A percentile compares a stretch with the other conserved stretches of the same genome.
These are phyloP conservation scores for rabbit (Oryctolagus cuniculus) DNA, from an alignment of 2,113 vertebrate species.

Conservation along the genomic window DNA sequence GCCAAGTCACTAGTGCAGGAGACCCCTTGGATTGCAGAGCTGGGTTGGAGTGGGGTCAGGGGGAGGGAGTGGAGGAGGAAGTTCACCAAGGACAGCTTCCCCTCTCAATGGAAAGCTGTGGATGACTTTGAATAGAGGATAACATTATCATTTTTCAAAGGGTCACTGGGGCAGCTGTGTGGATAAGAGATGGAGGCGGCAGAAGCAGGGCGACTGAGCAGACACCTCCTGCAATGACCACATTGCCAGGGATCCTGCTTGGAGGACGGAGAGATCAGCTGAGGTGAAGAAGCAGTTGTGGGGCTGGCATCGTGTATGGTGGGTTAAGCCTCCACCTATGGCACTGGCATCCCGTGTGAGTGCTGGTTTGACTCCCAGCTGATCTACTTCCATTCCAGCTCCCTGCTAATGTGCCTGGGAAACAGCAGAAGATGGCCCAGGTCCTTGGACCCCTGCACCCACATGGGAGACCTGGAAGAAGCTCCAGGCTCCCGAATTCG, in stretches of 20 bases:
- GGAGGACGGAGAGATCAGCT: not conserved
- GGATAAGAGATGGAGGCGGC: not conserved
- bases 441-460: too few relatives aligned
- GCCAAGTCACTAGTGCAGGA: not conserved
- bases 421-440: too few relatives aligned
- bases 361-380: too few relatives aligned
- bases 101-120: not conserved
- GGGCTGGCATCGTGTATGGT: too few relatives aligned
- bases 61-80: not conserved
- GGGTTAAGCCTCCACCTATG: too few relatives aligned
- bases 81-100: not conserved
- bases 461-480: too few relatives aligned
- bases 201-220: not conserved
- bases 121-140: not conserved
- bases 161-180: not conserved
- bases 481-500: too few relatives aligned
- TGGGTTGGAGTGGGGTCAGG: not conserved
- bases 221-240: not conserved
- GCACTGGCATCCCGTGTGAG: too few relatives aligned
- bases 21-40: not conserved
- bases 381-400: too few relatives aligned
- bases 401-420: too few relatives aligned
- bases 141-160: not conserved
- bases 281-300: not conserved
- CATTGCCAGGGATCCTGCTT: not conserved